Percentiles rank a stretch among this genome's conserved stretches.
Conservation (phyloP, 2,113 vertebrate species). For the Oryzias melastigma region DNA sequence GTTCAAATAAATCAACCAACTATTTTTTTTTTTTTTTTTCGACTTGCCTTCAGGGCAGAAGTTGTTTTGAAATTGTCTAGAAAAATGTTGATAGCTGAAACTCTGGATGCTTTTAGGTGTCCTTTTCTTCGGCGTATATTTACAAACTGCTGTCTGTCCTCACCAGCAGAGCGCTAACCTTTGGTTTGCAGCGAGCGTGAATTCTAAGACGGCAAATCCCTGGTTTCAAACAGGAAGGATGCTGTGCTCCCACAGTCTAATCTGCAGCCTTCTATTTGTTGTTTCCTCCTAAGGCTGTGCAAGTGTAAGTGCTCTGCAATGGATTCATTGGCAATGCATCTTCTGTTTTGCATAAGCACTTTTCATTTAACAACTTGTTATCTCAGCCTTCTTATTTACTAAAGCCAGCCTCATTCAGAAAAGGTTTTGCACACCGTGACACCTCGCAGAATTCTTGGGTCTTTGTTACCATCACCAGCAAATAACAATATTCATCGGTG, state of each 20-base stretch:
- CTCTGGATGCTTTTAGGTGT: slow-evolving; percentile 5
- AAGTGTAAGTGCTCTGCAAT: slow-evolving; percentile 54
- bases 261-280: slow-evolving; percentile 65
- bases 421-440: slow-evolving; percentile 23
- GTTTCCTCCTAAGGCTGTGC: slow-evolving; percentile 53
- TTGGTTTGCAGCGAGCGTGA: slow-evolving; percentile 25
- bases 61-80: background rate
- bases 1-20: slow-evolving; percentile 19
- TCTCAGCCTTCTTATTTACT: slow-evolving; percentile 46
- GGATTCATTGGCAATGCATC: slow-evolving; percentile 44
- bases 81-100: slow-evolving; percentile 4
- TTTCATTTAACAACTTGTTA: slow-evolving; percentile 47
- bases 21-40: slow-evolving; percentile 13
- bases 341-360: slow-evolving; percentile 60
- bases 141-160: background rate
- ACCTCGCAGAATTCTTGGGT: slow-evolving; percentile 43
- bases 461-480: slow-evolving; percentile 37
- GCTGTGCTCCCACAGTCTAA: slow-evolving; percentile 53
- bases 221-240: slow-evolving; percentile 55
- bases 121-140: slow-evolving; percentile 10
- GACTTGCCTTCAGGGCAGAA: slow-evolving; percentile 4
- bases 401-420: slow-evolving; percentile 52
- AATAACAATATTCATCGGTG: slow-evolving; percentile 41
- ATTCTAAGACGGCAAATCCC: slow-evolving; percentile 45
- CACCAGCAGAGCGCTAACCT: slow-evolving; percentile 28